Conservation (phyloP, 1,140 invertebrate genomes). For the Drosophila varians region DNA sequence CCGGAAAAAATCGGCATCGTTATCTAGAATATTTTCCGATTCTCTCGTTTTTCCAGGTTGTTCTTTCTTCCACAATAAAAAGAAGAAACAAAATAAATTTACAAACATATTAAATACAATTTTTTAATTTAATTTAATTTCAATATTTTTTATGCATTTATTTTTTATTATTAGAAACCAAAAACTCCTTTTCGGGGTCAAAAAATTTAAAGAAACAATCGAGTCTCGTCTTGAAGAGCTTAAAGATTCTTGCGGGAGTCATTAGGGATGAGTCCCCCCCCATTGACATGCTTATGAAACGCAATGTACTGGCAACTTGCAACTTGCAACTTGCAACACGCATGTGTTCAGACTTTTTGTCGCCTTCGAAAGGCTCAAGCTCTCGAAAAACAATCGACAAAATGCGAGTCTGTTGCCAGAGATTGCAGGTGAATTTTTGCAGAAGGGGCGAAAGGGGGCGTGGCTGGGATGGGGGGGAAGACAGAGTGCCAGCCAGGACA, state of each 20-base stretch:
- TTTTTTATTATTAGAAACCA: too few species aligned
- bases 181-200: neutral
- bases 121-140: too few species aligned
- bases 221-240: neutral
- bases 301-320: conserved; percentile 11
- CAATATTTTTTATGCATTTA: too few species aligned
- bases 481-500: neutral
- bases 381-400: conserved; percentile 33
- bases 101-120: too few species aligned
- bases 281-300: neutral
- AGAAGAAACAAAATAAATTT: too few species aligned
- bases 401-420: conserved; percentile 21
- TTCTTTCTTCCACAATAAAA: too few species aligned
- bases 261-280: neutral
- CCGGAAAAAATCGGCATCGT: conserved; percentile 17
- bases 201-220: neutral
- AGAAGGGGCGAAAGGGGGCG: neutral
- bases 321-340: conserved; percentile 17
- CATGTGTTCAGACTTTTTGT: conserved; percentile 34
- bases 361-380: conserved; percentile 33
- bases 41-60: too few species aligned
- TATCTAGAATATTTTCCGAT: too few species aligned
- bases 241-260: neutral
- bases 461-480: neutral
- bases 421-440: conserved; percentile 13